Conservation (phyloP, 1,140 invertebrate species). For the Drosophila nasuta region DNA sequence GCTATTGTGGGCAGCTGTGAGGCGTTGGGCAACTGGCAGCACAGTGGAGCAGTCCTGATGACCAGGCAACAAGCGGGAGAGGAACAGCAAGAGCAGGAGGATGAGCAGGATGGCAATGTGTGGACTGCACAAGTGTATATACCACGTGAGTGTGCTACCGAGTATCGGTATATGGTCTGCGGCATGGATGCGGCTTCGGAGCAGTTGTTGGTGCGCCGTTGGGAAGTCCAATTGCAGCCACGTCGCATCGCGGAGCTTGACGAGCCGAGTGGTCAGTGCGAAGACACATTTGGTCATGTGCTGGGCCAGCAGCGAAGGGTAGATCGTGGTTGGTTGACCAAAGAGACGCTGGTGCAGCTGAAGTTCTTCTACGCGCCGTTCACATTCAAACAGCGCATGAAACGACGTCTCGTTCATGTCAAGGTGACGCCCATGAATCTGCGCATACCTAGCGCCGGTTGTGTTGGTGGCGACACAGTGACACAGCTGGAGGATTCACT, state of each 20-base stretch:
- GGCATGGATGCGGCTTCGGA: slow-evolving; percentile 86
- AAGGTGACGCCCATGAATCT: slow-evolving; percentile 93
- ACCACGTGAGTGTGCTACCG: slow-evolving; percentile 88
- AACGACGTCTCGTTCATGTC: slow-evolving; percentile 89
- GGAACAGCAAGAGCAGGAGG: slow-evolving; percentile 27
- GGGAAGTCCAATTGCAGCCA: slow-evolving; percentile 93
- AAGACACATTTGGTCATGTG: slow-evolving; percentile 87
- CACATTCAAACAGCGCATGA: slow-evolving; percentile 91
- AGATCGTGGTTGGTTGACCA: slow-evolving; percentile 94
- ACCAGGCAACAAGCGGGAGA: slow-evolving; percentile 57
- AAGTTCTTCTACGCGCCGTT: slow-evolving; percentile 94
- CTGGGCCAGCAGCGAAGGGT: slow-evolving; percentile 87
- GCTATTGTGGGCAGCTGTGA: slow-evolving; percentile 85
- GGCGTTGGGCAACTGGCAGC: slow-evolving; percentile 85
- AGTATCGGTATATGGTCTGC: slow-evolving; percentile 93
- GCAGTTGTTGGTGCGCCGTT: slow-evolving; percentile 89
- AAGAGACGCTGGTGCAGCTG: slow-evolving; percentile 94
- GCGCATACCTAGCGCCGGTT: slow-evolving; percentile 85
- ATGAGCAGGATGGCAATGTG: slow-evolving; percentile 78
- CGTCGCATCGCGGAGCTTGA: slow-evolving; percentile 85
- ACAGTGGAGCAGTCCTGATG: slow-evolving; percentile 85
- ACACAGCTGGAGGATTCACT: slow-evolving; percentile 86
- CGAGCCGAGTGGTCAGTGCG: slow-evolving; percentile 59
- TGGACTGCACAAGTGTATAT: slow-evolving; percentile 87
- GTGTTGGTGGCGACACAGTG: slow-evolving; percentile 14